These are phyloP conservation scores for Diuraphis noxia DNA, from an alignment of 1,140 invertebrate genomes.

Conservation along the genomic window DNA sequence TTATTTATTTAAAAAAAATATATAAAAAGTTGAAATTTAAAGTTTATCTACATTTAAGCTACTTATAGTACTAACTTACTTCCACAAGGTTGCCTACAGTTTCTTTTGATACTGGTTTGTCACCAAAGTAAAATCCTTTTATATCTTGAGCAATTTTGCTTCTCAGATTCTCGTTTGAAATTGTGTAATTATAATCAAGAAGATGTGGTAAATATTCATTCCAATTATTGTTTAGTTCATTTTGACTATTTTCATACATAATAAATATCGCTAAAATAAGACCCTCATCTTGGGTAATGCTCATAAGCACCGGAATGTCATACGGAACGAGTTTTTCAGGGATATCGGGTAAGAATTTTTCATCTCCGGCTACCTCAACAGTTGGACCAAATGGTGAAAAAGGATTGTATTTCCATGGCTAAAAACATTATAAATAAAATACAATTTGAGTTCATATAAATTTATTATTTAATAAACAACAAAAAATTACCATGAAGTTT, in stretches of 20 bases:
- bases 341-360: conserved; percentile 66
- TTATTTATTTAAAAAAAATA: too few species aligned
- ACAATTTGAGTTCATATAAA: neutral
- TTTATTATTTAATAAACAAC: neutral
- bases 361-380: conserved; percentile 61
- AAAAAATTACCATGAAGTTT: conserved; percentile 61
- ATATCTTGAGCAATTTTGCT: conserved; percentile 62
- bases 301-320: conserved; percentile 60
- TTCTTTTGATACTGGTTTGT: conserved; percentile 62
- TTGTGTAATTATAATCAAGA: conserved; percentile 68
- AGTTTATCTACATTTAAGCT: too few species aligned
- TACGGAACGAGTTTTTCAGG: conserved; percentile 53
- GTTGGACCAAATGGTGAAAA: conserved; percentile 69
- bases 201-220: conserved; percentile 64
- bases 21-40: too few species aligned
- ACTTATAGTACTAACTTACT: conserved; percentile 34
- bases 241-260: conserved; percentile 60
- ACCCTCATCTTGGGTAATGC: conserved; percentile 60
- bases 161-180: conserved; percentile 61
- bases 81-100: conserved; percentile 59
- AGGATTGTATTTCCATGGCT: conserved; percentile 65
- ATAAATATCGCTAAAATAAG: conserved; percentile 61
- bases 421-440: conserved; percentile 9
- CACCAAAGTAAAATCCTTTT: conserved; percentile 64
- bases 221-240: conserved; percentile 66